Percentiles rank a stretch among this genome's conserved stretches.
Conservation (phyloP, 1,140 invertebrate genomes). For the Zaprionus nigranus region DNA sequence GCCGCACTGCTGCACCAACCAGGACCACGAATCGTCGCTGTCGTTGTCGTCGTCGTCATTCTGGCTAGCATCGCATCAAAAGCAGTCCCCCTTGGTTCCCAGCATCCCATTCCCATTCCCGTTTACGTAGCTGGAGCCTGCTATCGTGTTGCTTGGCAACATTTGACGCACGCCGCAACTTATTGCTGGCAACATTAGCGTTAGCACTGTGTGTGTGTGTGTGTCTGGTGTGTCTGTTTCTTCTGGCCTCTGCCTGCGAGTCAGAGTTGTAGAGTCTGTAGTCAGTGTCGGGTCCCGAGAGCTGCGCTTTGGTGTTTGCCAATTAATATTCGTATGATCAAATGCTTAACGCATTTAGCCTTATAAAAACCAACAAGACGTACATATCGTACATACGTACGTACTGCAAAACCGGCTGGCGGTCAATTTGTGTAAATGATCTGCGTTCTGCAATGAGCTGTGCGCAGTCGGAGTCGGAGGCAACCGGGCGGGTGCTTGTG, state of each 20-base stretch:
- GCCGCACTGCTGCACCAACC: slow-evolving; percentile 22
- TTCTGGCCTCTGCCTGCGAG: background rate
- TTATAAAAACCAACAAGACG: slow-evolving; percentile 78
- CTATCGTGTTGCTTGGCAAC: slow-evolving; percentile 43
- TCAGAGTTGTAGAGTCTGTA: slow-evolving; percentile 8
- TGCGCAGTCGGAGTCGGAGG: background rate
- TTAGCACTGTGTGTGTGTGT: slow-evolving; percentile 23
- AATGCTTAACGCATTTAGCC: slow-evolving; percentile 83
- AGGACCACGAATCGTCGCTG: background rate
- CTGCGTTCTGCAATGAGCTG: slow-evolving; percentile 37
- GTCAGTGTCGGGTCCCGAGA: slow-evolving; percentile 36
- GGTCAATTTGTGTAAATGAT: slow-evolving; percentile 79
- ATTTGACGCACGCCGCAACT: slow-evolving; percentile 66
- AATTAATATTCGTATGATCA: slow-evolving; percentile 83
- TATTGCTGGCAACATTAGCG: slow-evolving; percentile 71
- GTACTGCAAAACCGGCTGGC: slow-evolving; percentile 65
- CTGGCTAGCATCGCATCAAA: slow-evolving; percentile 55
- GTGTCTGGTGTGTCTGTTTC: background rate
- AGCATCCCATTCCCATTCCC: background rate
- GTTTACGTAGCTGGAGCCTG: slow-evolving; percentile 25
- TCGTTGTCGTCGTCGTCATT: slow-evolving; percentile 57
- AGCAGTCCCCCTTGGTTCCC: slow-evolving; percentile 1
- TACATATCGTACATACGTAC: slow-evolving; percentile 14
- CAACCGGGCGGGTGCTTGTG: slow-evolving; percentile 1
- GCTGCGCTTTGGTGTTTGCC: slow-evolving; percentile 74